These are phyloP conservation scores for Himantopus leucocephalus DNA, from an alignment of 2,113 vertebrate species.

Conservation along the genomic window DNA sequence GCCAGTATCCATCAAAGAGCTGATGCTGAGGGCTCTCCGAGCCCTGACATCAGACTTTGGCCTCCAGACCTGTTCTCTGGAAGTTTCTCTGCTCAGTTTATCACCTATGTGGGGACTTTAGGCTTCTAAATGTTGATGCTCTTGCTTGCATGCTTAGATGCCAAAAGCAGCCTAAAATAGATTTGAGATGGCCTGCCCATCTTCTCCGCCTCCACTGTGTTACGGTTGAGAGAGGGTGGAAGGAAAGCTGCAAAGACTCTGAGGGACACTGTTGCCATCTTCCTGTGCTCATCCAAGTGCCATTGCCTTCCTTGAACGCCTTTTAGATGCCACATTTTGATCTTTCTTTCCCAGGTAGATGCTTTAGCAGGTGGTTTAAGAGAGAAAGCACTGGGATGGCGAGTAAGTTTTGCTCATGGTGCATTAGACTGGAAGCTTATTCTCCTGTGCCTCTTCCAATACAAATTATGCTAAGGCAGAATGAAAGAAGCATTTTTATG, in stretches of 20 bases:
- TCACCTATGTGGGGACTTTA: not conserved
- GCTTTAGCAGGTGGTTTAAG: not conserved
- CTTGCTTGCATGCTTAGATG: not conserved
- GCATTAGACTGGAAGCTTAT: not conserved
- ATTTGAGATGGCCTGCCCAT: not conserved
- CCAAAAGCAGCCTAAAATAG: not conserved
- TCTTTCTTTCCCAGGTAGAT: not conserved
- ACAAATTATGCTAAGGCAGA: not conserved
- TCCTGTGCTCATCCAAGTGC: not conserved
- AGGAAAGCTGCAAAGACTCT: not conserved
- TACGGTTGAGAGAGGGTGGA: not conserved
- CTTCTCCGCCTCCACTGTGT: not conserved
- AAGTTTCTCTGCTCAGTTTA: not conserved
- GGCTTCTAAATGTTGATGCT: not conserved
- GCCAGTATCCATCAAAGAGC: not conserved
- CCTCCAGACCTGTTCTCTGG: not conserved
- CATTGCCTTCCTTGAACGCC: not conserved
- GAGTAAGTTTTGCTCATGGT: not conserved
- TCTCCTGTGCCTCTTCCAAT: not conserved
- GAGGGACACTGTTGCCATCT: not conserved
- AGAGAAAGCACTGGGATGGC: not conserved
- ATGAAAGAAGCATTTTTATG: not conserved
- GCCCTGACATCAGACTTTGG: not conserved
- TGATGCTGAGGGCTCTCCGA: not conserved
- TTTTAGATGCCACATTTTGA: not conserved